Evolutionary conservation across 2,113 vertebrate species (phyloP), one percentile per base, ranked within the genome.

Genomic region (Varanus salvator): DNA sequence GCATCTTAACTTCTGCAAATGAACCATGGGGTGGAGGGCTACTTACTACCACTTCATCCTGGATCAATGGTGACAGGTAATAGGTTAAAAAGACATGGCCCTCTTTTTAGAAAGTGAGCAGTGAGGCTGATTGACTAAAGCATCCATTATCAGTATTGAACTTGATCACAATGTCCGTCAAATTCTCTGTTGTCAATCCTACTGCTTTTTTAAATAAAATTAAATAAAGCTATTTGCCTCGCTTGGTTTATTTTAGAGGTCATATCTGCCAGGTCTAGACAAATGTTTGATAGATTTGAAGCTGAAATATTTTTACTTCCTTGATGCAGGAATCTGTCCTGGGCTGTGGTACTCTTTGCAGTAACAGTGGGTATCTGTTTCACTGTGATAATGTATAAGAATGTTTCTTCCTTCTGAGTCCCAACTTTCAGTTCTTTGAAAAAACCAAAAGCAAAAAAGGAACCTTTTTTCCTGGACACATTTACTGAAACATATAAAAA

Each of bases 71-170:
- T 68, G 44, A 52, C 34, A 57, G 50, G 78, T 27, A 64, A 74
- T 60, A 75, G 44, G 29, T 31, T 17, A 11, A 31, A 17, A 72
- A 44, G 69, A 82, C 1, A 11, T 0, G 3, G 0, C 14, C 6
- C 60, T 77, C 34, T 52, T 66, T 38, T 68, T 82, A 80, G 17
- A 60, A 52, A 38, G 44, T 80, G 75, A 85, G 27, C 82, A 57
- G 50, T 69, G 23, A 69, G 25, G 48, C 31, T 71, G 64, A 72
- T 85, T 29, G n/a, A 71, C 50, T 72, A 78, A 64, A 80, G 69
- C 2, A 44, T n/a, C 66, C 15, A 57, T 57, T 90, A 54, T 90
- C 83, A 90, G 83, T 80, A 90, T 71, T 90, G 88, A 84, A 85
- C 44, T 38, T 68, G 23, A 50, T 80, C 64, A 48, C 48, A n/a